Evolutionary conservation across 1,140 invertebrate genomes (phyloP).

Genomic region (Venustaconcha ellipsiformis): DNA sequence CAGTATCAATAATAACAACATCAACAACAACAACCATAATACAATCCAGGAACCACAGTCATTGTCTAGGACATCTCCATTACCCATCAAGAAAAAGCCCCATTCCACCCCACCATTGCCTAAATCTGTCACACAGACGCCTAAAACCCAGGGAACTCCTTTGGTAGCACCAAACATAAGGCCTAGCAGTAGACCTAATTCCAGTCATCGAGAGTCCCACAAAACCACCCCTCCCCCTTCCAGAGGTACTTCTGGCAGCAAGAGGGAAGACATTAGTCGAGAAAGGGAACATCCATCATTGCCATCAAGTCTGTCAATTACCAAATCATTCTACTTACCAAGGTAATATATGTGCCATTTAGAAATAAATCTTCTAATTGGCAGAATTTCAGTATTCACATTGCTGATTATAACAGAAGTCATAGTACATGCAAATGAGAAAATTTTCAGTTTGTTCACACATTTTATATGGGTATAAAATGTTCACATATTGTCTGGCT

Average conservation of each 20-base stretch:
- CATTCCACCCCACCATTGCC: constrained; percentile 20
- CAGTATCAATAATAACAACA: constrained; percentile 6
- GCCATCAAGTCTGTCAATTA: too few species aligned
- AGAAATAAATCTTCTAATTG: too few species aligned
- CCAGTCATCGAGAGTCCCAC: constrained; percentile 13
- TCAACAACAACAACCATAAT: constrained; percentile 9
- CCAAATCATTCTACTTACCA: constrained; percentile 24
- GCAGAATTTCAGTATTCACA: too few species aligned
- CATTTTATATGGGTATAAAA: too few species aligned
- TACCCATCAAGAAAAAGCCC: constrained; percentile 23
- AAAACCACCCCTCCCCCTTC: constrained; percentile 5
- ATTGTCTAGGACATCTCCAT: constrained; percentile 7
- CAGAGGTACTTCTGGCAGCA: not conserved
- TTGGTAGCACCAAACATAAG: not conserved
- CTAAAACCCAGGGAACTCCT: not conserved
- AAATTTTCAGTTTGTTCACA: too few species aligned
- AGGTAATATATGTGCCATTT: not conserved
- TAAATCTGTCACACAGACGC: constrained; percentile 2
- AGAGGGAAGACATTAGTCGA: constrained; percentile 8
- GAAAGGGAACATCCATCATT: too few species aligned
- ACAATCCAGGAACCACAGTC: constrained; percentile 2
- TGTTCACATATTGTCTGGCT: too few species aligned
- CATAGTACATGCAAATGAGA: too few species aligned
- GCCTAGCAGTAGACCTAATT: constrained; percentile 7
- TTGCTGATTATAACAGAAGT: too few species aligned